A percentile compares a stretch with the other conserved stretches of the same genome.
Evolutionary conservation across 1,140 invertebrate genomes (phyloP).

Genomic region (Eurosta solidaginis): DNA sequence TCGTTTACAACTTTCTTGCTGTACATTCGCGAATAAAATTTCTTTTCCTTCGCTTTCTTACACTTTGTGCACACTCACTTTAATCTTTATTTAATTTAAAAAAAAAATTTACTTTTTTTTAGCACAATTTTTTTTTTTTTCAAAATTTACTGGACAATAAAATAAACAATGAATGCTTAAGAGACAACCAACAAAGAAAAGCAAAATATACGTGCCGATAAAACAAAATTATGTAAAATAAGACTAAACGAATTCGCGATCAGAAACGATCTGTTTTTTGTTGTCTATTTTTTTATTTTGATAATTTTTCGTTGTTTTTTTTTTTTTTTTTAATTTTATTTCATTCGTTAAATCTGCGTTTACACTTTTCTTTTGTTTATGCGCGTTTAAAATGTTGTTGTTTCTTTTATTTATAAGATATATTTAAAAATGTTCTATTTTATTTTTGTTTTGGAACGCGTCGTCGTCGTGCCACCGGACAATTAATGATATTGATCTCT

Average conservation of each 20-base stretch:
- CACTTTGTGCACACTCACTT: not conserved
- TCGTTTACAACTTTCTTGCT: not conserved
- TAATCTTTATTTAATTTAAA: not conserved
- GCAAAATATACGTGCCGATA: not conserved
- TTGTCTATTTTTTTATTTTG: not conserved
- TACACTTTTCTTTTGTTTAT: not conserved
- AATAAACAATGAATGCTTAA: conserved; percentile 5
- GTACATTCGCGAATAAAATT: too few species aligned
- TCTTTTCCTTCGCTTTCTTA: too few species aligned
- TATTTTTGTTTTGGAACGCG: not conserved
- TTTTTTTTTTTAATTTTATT: not conserved
- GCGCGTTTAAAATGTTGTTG: not conserved
- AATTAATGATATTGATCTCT: not conserved
- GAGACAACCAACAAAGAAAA: conserved; percentile 7
- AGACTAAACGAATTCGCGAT: conserved; percentile 16
- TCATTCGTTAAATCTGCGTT: conserved; percentile 1
- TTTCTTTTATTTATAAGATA: not conserved
- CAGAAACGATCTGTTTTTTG: not conserved
- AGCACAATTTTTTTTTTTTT: not conserved
- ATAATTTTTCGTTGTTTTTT: too few species aligned
- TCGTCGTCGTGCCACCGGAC: conserved; percentile 5
- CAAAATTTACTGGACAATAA: not conserved
- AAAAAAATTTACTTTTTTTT: not conserved
- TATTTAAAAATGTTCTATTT: not conserved
- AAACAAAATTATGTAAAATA: not conserved